Conservation (phyloP, 2,113 vertebrate genomes). For the Hemicordylus capensis region DNA sequence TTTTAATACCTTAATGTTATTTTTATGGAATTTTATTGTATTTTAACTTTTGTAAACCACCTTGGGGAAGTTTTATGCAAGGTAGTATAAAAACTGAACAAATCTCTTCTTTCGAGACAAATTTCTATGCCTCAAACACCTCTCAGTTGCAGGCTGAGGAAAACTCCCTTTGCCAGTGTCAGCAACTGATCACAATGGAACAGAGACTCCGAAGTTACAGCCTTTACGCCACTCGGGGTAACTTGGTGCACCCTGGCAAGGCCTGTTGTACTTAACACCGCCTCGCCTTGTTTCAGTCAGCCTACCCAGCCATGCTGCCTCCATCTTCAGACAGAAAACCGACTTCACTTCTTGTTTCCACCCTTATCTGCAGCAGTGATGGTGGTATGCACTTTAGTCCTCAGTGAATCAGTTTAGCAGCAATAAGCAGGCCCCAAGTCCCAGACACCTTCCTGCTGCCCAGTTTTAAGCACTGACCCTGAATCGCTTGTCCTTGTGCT, state of each 20-base stretch:
- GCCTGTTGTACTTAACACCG: too few species aligned
- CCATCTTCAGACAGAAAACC: too few species aligned
- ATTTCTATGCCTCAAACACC: not conserved
- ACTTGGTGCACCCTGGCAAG: not conserved
- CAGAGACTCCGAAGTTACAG: not conserved
- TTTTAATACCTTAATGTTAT: too few species aligned
- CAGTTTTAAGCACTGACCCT: slow-evolving; percentile 79
- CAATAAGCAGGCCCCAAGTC: not conserved
- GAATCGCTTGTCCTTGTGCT: slow-evolving; percentile 96
- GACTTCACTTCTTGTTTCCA: not conserved
- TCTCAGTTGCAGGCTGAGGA: not conserved
- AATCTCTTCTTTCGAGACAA: not conserved
- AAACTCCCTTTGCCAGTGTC: too few species aligned
- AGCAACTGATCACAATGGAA: too few species aligned
- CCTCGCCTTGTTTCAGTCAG: too few species aligned
- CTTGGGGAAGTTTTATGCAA: too few species aligned
- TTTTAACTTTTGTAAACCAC: too few species aligned
- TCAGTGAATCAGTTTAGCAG: not conserved
- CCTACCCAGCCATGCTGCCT: too few species aligned
- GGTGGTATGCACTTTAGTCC: not conserved
- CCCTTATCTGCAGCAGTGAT: not conserved
- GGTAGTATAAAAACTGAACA: not conserved
- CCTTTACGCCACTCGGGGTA: not conserved
- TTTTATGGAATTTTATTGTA: too few species aligned
- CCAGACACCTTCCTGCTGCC: not conserved